Percentiles rank a stretch among this genome's conserved stretches.
These are phyloP conservation scores for Nothura maculosa DNA, from an alignment of 2,797 vertebrate species.

Conservation along the genomic window DNA sequence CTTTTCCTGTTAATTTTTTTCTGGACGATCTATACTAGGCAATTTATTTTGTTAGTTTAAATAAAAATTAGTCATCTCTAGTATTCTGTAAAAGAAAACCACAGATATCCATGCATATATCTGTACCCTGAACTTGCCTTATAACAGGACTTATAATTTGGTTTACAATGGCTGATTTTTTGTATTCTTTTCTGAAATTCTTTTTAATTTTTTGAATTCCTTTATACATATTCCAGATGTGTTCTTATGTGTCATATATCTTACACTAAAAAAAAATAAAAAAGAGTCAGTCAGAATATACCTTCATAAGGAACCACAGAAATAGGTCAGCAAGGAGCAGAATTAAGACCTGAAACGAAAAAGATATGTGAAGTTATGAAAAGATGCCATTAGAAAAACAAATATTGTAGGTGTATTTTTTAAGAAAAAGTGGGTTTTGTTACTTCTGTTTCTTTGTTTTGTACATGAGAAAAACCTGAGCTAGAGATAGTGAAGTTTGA, in stretches of 20 bases:
- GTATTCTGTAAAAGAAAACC: not conserved
- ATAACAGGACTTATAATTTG: no score
- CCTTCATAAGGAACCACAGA: not conserved
- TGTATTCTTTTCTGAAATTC: not conserved
- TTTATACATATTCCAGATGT: not conserved
- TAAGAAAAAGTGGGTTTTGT: not conserved
- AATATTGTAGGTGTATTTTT: slow-evolving; percentile 23
- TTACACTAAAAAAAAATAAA: no score
- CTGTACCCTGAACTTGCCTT: not conserved
- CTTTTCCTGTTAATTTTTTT: not conserved
- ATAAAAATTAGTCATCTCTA: not conserved
- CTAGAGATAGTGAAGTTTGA: not conserved
- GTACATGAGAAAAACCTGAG: not conserved
- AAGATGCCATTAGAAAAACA: not conserved
- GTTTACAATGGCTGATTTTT: not conserved
- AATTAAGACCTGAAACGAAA: not conserved
- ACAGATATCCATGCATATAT: not conserved
- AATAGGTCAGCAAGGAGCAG: not conserved
- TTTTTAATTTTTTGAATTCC: not conserved
- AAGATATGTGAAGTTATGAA: not conserved
- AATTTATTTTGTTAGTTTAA: not conserved
- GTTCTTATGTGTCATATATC: not conserved
- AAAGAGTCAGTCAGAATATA: not conserved
- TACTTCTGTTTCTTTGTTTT: not conserved
- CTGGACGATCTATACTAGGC: not conserved